phyloP scores from a whole-genome alignment of 1,140 invertebrate genomes.

The Hirudo medicinalis region DNA sequence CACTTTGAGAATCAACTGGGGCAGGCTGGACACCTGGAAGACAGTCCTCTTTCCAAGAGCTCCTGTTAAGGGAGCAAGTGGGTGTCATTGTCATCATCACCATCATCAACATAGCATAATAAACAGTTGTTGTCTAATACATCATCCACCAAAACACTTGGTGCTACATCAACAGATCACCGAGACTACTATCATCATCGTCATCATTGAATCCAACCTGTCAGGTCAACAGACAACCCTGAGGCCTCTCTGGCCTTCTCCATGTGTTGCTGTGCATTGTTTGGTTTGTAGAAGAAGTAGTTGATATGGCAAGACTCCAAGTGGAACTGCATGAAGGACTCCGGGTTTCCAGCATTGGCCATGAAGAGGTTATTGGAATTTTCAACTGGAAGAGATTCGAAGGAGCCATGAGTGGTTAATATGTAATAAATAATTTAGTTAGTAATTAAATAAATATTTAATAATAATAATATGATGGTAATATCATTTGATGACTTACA shows the following conservation, averaged over 20 bases:
- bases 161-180: neutral
- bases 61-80: slow-evolving; percentile 41
- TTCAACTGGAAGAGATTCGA: no score
- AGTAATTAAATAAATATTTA: no score
- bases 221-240: slow-evolving; percentile 53
- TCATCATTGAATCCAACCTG: slow-evolving; percentile 45
- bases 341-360: no score
- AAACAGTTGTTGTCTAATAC: no score
- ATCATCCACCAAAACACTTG: neutral
- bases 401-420: no score
- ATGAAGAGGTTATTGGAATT: no score
- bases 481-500: no score
- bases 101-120: no score
- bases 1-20: slow-evolving; percentile 64
- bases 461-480: slow-evolving; percentile 6
- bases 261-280: slow-evolving; percentile 54
- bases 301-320: slow-evolving; percentile 62
- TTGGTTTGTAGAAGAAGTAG: slow-evolving; percentile 57
- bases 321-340: slow-evolving; percentile 46
- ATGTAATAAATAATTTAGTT: no score
- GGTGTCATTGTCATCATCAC: neutral
- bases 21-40: slow-evolving; percentile 63
- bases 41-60: slow-evolving; percentile 74
- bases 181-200: neutral
- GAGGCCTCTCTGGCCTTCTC: slow-evolving; percentile 49